These are phyloP conservation scores for Sitodiplosis mosellana DNA, from an alignment of 1,140 invertebrate species.

Conservation along the genomic window DNA sequence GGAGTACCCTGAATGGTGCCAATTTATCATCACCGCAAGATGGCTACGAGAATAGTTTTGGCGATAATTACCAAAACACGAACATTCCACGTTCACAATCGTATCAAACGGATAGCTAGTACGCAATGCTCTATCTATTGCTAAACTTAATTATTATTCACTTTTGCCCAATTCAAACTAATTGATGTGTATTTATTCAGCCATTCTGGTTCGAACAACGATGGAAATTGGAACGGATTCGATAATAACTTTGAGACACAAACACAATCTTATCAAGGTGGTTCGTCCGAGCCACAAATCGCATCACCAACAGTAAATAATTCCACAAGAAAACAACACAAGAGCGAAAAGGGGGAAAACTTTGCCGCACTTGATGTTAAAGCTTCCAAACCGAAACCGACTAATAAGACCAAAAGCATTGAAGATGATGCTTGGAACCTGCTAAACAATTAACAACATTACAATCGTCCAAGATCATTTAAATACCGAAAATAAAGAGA, in stretches of 20 bases:
- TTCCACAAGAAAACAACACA: conserved; percentile 6
- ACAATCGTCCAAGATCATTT: too few species aligned
- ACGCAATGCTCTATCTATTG: neutral
- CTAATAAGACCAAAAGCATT: conserved; percentile 21
- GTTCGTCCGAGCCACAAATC: conserved; percentile 9
- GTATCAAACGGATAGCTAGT: too few species aligned
- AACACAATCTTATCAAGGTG: conserved; percentile 5
- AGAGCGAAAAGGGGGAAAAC: conserved; percentile 19
- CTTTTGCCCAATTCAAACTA: neutral
- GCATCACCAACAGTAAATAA: conserved; percentile 1
- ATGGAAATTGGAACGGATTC: conserved; percentile 6
- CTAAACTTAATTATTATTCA: neutral
- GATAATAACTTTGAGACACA: neutral
- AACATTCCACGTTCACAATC: conserved; percentile 10
- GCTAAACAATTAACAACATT: conserved; percentile 34
- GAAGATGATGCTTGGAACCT: conserved; percentile 37
- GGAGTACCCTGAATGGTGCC: conserved; percentile 40
- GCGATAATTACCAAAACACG: conserved; percentile 6
- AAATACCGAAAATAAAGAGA: too few species aligned
- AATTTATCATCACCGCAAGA: conserved; percentile 27
- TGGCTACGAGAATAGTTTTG: conserved; percentile 11
- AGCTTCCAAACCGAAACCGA: conserved; percentile 17
- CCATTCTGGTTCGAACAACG: neutral
- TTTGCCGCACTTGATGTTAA: conserved; percentile 31
- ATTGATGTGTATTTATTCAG: too few species aligned